Base-by-base conservation (phyloP, 2,797 vertebrate genomes). In the Eulemur rubriventer region DNA sequence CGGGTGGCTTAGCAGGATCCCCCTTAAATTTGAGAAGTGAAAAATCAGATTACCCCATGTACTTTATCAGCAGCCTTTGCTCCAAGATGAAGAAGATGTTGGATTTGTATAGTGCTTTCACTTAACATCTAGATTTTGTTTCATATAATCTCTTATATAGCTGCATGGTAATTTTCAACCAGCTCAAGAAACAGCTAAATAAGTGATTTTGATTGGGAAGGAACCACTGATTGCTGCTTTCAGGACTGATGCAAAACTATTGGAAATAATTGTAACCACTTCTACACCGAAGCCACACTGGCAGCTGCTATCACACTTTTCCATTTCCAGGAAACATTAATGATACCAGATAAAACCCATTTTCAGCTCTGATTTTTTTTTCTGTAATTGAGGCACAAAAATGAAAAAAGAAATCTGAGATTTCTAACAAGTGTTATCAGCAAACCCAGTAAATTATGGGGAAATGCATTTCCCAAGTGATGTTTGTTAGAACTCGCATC, bases 201-300 rank as follows among this genome's bases (percentile, higher is more conserved):
- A 86, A 95, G 82, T 76, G 80, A n/a, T 26, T 97, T 75, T 95
- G 78, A 82, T 46, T 96, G 94, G 96, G 92, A 96, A 97, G 96
- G 91, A 96, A 97, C 95, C 50, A 67, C 76, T 93, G 72, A 95
- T 65, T 78, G 67, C 61, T 67, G 33, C 95, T 98, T 96, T 97
- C 86, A 84, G 63, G 94, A 97, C 96, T 55, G 94, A 98, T n/a
- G 87, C 89, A 95, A 95, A 86, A 67, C 76, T 95, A 52, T 43
- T 89, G 95, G 96, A 97, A 97, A 97, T 92, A 96, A 86, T 41
- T 93, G 38, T 70, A 97, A 86, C 87, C 84, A 89, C 92, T 67
- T 97, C 63, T 63, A 97, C 97, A 96, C 92, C 65, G 73, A 69
- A 97, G 96, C 97, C 96, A 97, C 91, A 84, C 86, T 81, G 96